Conservation (phyloP, 2,113 vertebrate species). For the Rhipidura dahli region DNA sequence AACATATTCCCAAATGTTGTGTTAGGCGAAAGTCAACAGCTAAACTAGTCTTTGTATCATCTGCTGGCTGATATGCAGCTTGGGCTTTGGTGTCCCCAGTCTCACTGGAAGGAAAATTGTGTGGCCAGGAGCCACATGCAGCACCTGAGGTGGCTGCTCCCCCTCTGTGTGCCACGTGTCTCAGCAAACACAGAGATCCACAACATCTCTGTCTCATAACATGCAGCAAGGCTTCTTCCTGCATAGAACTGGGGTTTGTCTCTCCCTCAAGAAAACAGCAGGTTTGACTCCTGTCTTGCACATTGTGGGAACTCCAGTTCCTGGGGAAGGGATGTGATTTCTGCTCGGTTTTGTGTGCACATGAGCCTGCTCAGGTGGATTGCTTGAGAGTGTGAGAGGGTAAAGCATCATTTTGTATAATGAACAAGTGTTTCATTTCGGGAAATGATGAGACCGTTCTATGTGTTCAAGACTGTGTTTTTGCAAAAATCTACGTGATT, state of each 20-base stretch:
- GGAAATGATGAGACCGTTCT: background rate
- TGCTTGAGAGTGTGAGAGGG: background rate
- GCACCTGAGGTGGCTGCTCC: background rate
- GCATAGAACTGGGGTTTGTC: background rate
- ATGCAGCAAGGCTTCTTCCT: background rate
- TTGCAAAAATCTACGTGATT: background rate
- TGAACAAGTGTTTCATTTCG: background rate
- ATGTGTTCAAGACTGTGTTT: background rate
- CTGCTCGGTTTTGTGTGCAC: background rate
- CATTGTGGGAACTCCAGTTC: background rate
- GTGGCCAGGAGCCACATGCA: background rate
- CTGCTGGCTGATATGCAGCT: background rate
- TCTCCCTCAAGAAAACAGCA: background rate
- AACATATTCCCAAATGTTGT: background rate
- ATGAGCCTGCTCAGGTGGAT: background rate
- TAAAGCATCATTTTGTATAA: background rate
- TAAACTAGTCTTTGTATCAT: background rate
- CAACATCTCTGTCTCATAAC: background rate
- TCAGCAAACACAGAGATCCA: background rate
- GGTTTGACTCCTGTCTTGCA: background rate
- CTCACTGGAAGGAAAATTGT: background rate
- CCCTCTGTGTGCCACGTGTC: fast-evolving
- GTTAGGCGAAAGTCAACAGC: background rate
- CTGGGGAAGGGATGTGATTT: background rate
- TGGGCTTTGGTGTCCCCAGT: background rate